Evolutionary conservation across 1,140 invertebrate species (phyloP).

Genomic region (Gonatopus flavifemur): DNA sequence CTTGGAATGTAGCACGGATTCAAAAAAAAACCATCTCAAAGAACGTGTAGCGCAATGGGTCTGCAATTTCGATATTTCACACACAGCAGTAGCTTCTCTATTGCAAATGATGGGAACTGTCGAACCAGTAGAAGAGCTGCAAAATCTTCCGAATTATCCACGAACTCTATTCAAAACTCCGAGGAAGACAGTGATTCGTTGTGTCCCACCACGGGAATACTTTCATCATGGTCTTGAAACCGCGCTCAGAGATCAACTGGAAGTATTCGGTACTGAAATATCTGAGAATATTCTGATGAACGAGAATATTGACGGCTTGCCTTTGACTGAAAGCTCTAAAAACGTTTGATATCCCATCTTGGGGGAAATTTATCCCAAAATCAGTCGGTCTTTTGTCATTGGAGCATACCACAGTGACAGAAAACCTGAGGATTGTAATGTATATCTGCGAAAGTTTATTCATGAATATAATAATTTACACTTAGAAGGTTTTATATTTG

Average conservation of each 20-base stretch:
- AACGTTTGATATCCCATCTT: no score
- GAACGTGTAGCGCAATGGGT: conserved; percentile 5
- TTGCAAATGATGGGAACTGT: conserved; percentile 5
- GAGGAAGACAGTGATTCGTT: conserved; percentile 1
- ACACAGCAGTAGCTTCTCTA: background rate
- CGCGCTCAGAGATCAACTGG: background rate
- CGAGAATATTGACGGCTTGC: no score
- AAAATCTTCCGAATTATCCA: conserved; percentile 7
- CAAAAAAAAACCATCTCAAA: no score
- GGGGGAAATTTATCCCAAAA: background rate
- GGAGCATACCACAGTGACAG: conserved; percentile 4
- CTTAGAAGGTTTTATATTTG: no score
- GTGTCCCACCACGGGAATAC: background rate
- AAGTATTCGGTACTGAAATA: background rate
- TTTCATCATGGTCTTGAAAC: background rate
- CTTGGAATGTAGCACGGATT: no score
- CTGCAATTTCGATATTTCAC: conserved; percentile 4
- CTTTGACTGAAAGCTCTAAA: no score
- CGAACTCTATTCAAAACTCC: conserved; percentile 4
- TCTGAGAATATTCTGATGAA: no score
- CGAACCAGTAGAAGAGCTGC: conserved; percentile 1
- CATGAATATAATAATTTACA: no score
- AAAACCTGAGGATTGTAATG: no score
- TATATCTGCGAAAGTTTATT: no score
- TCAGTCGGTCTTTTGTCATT: conserved; percentile 2